Conservation (phyloP, 1,140 invertebrate species). For the Branchinecta lynchi region DNA sequence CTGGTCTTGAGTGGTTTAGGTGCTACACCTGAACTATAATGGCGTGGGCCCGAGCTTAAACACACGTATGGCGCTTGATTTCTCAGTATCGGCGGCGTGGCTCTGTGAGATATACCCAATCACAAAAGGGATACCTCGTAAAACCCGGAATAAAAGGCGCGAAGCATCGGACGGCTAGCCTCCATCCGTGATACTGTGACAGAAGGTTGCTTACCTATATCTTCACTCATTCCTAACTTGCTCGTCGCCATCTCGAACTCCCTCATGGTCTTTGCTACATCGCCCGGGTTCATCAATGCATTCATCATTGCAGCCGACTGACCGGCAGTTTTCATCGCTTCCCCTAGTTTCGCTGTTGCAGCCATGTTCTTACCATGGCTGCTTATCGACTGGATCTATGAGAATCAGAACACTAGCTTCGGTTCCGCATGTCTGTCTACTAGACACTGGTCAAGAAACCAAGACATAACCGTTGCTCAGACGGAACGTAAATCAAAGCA, state of each 20-base stretch:
- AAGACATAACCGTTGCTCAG: too few relatives aligned
- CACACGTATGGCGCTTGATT: too few relatives aligned
- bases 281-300: constrained; percentile 66
- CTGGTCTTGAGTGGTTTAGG: too few relatives aligned
- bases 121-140: too few relatives aligned
- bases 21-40: too few relatives aligned
- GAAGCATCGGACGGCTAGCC: not conserved
- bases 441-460: too few relatives aligned
- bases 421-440: not conserved
- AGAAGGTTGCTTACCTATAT: constrained; percentile 58
- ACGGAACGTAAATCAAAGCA: too few relatives aligned
- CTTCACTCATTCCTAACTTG: constrained; percentile 86
- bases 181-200: constrained; percentile 2
- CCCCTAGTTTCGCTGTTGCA: constrained; percentile 66
- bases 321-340: constrained; percentile 67
- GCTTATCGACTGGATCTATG: constrained; percentile 55
- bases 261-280: constrained; percentile 60
- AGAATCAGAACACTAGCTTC: constrained; percentile 23
- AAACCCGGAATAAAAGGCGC: not conserved
- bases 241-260: constrained; percentile 64
- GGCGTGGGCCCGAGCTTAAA: too few relatives aligned
- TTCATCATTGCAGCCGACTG: constrained; percentile 80
- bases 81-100: too few relatives aligned
- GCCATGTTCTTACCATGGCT: constrained; percentile 74
- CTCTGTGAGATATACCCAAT: too few relatives aligned